Conservation (phyloP, 1,140 invertebrate species). For the Leptopilina clavipes region DNA sequence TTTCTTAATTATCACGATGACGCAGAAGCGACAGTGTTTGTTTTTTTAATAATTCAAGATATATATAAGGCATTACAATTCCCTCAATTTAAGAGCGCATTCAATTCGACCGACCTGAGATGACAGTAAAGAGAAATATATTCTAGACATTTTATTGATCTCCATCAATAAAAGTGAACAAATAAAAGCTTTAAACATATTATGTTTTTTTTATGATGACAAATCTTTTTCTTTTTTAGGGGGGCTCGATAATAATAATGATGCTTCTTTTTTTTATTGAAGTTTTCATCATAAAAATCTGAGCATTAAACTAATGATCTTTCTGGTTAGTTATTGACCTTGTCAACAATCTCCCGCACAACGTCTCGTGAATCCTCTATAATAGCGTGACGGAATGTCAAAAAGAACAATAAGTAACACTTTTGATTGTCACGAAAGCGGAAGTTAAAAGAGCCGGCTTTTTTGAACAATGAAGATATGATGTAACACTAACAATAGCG, state of each 20-base stretch:
- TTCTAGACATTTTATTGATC: too few relatives aligned
- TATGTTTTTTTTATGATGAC: too few relatives aligned
- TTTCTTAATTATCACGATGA: constrained; percentile 45
- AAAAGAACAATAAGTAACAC: constrained; percentile 16
- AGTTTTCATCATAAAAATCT: constrained; percentile 15
- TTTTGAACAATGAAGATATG: not conserved
- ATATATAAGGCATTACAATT: not conserved
- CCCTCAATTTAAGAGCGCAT: not conserved
- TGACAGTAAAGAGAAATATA: too few relatives aligned
- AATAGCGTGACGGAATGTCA: constrained; percentile 31
- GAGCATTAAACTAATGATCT: not conserved
- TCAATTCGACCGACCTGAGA: too few relatives aligned
- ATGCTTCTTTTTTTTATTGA: not conserved
- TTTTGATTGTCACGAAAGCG: constrained; percentile 29
- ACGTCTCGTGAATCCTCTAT: constrained; percentile 8
- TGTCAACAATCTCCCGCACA: constrained; percentile 18
- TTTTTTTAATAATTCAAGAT: constrained; percentile 5
- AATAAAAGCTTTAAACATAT: too few relatives aligned
- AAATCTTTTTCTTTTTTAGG: too few relatives aligned
- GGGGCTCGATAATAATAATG: not conserved
- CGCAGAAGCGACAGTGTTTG: constrained; percentile 20
- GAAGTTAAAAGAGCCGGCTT: not conserved
- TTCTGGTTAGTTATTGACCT: constrained; percentile 26
- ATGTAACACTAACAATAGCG: not conserved
- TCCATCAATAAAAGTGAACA: too few relatives aligned